These are phyloP conservation scores for Tolmerus cingulatus DNA, from an alignment of 2,888 invertebrate species.

Conservation along the genomic window DNA sequence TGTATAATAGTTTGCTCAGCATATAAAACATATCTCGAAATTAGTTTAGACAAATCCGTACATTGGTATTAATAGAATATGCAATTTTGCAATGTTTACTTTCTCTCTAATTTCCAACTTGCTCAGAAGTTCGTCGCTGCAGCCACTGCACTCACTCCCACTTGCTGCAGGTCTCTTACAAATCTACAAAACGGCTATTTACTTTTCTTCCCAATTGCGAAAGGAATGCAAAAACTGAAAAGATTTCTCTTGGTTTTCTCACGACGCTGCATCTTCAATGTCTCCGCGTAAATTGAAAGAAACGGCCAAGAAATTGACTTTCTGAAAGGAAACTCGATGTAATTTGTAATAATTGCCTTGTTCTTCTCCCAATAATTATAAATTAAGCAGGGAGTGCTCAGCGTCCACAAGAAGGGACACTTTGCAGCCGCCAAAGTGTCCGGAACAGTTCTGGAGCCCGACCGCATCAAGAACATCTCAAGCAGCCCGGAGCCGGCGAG, in stretches of 20 bases:
- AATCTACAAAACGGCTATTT: neutral
- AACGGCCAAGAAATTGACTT: slow-evolving; percentile 5
- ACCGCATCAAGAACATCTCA: neutral
- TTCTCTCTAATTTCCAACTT: neutral
- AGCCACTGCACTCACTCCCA: neutral
- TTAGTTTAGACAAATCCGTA: neutral
- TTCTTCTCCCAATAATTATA: slow-evolving; percentile 26
- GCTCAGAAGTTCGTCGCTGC: neutral
- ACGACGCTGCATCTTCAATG: neutral
- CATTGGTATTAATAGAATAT: neutral
- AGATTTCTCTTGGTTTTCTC: neutral
- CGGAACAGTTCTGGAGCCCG: neutral
- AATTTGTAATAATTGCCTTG: slow-evolving; percentile 36
- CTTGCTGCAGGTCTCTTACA: neutral
- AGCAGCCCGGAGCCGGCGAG: neutral
- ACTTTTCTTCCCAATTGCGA: neutral
- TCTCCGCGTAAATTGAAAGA: slow-evolving; percentile 1
- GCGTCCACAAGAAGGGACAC: neutral
- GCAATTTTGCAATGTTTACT: neutral
- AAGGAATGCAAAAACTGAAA: neutral
- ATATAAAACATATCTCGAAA: neutral
- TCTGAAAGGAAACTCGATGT: slow-evolving; percentile 8
- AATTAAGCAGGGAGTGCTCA: neutral
- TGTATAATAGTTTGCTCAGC: neutral
- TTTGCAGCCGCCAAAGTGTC: neutral